Conservation (phyloP, 1,140 invertebrate genomes). For the Cotesia typhae region DNA sequence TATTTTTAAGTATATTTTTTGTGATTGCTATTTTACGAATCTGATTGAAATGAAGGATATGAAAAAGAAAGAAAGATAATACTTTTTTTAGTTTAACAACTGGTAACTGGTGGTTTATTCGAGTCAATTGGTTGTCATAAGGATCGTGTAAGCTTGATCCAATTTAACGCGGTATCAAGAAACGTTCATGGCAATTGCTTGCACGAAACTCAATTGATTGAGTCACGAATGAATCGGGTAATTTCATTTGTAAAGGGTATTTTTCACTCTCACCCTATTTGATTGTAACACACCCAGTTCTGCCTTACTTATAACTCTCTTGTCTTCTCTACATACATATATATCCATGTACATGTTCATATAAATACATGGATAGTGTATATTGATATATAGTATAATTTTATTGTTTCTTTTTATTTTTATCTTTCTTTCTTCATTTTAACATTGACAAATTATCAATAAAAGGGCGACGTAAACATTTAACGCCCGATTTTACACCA, state of each 20-base stretch:
- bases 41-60: too few species aligned
- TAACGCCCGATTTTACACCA: conserved; percentile 25
- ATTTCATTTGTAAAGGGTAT: conserved; percentile 18
- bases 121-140: conserved; percentile 20
- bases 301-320: conserved; percentile 5
- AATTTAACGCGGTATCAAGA: conserved; percentile 13
- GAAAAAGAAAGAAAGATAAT: neutral
- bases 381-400: neutral
- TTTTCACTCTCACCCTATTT: conserved; percentile 12
- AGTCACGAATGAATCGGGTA: conserved; percentile 14
- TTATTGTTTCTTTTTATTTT: neutral
- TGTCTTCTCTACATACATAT: conserved; percentile 5
- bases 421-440: conserved; percentile 7
- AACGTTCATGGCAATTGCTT: conserved; percentile 14
- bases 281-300: neutral
- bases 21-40: too few species aligned
- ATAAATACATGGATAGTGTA: too few species aligned
- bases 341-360: neutral
- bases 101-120: neutral
- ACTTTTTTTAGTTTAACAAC: neutral
- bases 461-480: neutral
- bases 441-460: neutral
- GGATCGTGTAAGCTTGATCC: conserved; percentile 7
- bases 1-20: neutral
- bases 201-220: conserved; percentile 27